These are phyloP conservation scores for Xenentodon cancila DNA, from an alignment of 2,797 vertebrate genomes.

Conservation along the genomic window DNA sequence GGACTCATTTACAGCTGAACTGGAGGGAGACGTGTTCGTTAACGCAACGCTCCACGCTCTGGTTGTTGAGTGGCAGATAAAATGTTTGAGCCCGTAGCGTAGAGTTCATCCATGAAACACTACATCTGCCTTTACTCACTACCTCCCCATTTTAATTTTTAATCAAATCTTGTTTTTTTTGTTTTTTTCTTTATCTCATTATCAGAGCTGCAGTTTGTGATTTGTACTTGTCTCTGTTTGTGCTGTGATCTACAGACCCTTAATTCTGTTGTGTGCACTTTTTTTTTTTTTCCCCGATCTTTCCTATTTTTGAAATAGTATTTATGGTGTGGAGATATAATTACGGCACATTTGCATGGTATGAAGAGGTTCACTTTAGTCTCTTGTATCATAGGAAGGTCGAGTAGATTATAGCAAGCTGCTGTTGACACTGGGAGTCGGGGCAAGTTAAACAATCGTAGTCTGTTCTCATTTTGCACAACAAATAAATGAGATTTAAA, in stretches of 20 bases:
- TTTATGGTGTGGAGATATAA: constrained; percentile 38
- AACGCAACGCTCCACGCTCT: constrained; percentile 29
- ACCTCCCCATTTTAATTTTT: constrained; percentile 9
- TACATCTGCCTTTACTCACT: constrained; percentile 16
- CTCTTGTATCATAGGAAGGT: constrained; percentile 33
- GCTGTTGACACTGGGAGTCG: constrained; percentile 39
- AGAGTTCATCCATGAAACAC: constrained; percentile 22
- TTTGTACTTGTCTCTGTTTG: constrained; percentile 31
- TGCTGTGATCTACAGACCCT: constrained; percentile 51
- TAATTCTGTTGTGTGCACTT: constrained; percentile 24
- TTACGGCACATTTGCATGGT: constrained; percentile 49
- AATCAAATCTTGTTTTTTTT: neutral
- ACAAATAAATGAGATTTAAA: constrained; percentile 75
- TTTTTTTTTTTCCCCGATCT: constrained; percentile 31
- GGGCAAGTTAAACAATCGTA: constrained; percentile 43
- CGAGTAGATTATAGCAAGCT: constrained; percentile 41
- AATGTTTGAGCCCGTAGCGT: neutral
- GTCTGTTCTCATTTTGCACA: constrained; percentile 65
- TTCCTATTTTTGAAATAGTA: constrained; percentile 32
- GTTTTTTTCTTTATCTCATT: constrained; percentile 13
- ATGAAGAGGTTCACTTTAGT: constrained; percentile 35
- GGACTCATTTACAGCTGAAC: constrained; percentile 24
- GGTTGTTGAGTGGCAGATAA: neutral
- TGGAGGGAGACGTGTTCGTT: constrained; percentile 31
- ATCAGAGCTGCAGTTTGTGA: constrained; percentile 34